These are phyloP conservation scores for Serinus canaria DNA, from an alignment of 2,113 vertebrate species.

Conservation along the genomic window DNA sequence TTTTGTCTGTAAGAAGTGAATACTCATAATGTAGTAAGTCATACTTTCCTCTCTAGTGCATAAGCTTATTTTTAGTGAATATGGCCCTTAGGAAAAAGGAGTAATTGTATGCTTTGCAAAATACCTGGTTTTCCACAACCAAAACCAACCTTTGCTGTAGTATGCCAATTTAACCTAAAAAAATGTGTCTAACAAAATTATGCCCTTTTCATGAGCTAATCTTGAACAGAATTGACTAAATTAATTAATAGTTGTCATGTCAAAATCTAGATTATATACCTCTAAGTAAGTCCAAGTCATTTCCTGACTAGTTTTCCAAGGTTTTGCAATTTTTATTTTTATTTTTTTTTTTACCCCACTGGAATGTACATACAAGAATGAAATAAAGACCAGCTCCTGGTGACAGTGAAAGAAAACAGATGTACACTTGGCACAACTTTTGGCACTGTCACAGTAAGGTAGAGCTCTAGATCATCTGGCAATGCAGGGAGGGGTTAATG, in stretches of 20 bases:
- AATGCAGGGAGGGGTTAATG: not conserved
- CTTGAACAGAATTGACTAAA: not conserved
- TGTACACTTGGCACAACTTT: not conserved
- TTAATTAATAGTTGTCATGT: not conserved
- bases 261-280: not conserved
- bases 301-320: not conserved
- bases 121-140: not conserved
- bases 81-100: constrained; percentile 11
- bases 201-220: not conserved
- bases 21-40: not conserved
- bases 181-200: not conserved
- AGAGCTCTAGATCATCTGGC: not conserved
- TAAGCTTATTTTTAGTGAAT: constrained; percentile 39
- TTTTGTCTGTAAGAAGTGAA: not conserved
- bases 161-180: not conserved
- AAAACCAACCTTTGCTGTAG: not conserved
- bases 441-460: not conserved
- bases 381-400: not conserved
- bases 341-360: not conserved
- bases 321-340: not conserved
- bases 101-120: constrained; percentile 7
- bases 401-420: not conserved
- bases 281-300: not conserved
- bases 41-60: not conserved
- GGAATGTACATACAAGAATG: not conserved